Percentiles rank a stretch among this genome's conserved stretches.
Evolutionary conservation across 2,113 vertebrate genomes (phyloP).

Genomic region (Aptenodytes forsteri): DNA sequence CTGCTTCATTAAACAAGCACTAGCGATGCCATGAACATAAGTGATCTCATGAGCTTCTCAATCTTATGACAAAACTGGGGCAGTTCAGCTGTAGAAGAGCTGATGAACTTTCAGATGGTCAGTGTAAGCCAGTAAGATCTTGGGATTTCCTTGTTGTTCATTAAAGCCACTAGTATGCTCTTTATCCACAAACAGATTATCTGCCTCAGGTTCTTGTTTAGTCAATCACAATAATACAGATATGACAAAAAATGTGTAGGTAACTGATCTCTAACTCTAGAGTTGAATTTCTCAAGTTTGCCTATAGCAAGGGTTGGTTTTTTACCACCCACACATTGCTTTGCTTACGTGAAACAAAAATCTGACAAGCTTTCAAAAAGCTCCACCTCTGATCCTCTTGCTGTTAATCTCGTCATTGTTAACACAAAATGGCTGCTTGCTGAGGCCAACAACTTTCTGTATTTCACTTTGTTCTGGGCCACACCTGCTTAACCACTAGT

Average conservation of each 20-base stretch:
- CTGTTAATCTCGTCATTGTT: constrained; percentile 16
- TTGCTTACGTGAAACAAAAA: constrained; percentile 13
- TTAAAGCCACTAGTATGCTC: neutral
- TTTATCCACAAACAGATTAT: neutral
- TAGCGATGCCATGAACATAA: neutral
- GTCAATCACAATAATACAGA: neutral
- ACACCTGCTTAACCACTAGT: constrained; percentile 1
- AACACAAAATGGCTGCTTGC: neutral
- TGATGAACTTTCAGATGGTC: neutral
- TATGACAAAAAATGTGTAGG: neutral
- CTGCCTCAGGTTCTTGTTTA: neutral
- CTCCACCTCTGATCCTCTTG: constrained; percentile 12
- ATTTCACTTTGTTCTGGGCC: neutral
- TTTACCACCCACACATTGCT: constrained; percentile 22
- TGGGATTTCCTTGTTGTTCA: neutral
- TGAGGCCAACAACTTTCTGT: neutral
- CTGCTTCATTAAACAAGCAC: neutral
- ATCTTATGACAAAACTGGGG: neutral
- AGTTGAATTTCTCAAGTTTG: constrained; percentile 32
- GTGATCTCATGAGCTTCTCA: neutral
- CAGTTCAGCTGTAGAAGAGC: neutral
- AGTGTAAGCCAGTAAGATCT: neutral
- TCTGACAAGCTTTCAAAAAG: constrained; percentile 37
- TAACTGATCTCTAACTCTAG: neutral
- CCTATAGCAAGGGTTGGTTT: constrained; percentile 9